Base-by-base conservation (phyloP, 2,797 vertebrate genomes). In the Tapirus indicus region DNA sequence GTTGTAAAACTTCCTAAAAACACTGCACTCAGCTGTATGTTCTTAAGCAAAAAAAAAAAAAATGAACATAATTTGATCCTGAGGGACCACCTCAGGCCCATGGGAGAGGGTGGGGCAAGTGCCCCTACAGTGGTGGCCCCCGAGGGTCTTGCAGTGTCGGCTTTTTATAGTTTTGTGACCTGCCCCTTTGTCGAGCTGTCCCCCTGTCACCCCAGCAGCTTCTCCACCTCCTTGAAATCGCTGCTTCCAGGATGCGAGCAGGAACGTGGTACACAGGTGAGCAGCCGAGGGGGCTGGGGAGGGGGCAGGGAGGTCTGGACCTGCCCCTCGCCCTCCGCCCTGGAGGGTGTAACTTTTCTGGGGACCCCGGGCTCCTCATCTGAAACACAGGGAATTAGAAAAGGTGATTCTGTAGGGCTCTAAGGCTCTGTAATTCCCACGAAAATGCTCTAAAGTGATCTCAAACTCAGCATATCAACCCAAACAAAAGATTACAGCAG, bases 91-190 rank as follows among this genome's bases (percentile, higher is more conserved):
- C 27, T 52, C 18, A n/a, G 77, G 58, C 47, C 77, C 14, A 3
- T 1, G 32, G 52, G 52, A 35, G 23, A 82, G 23, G 4, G 20
- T 2, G 11, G 29, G n/a, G 18, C 38, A 58, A 62, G 32, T 23
- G 6, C 5, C 11, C 56, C 41, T 20, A 23, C 2, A 2, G 12
- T 23, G 0, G 8, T 4, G 1, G 3, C 11, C 17, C 23, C 25
- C 0, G 3, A 5, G 2, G 32, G 21, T 5, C 77, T 32, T 14
- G 27, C 49, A 71, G 18, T 27, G 21, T 12, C 2, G 0, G 4
- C 60, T 64, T 71, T 47, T 52, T 16, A 44, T 29, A 18, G 7
- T 17, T 83, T 56, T 41, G 58, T n/a, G 29, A 77, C 62, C 56
- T 52, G 49, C 10, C 18, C 78, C 90, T 95, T 72, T 86, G 49